A percentile compares a stretch with the other conserved stretches of the same genome.
Evolutionary conservation across 2,888 invertebrate species (phyloP).

Genomic region (Tachina fera): DNA sequence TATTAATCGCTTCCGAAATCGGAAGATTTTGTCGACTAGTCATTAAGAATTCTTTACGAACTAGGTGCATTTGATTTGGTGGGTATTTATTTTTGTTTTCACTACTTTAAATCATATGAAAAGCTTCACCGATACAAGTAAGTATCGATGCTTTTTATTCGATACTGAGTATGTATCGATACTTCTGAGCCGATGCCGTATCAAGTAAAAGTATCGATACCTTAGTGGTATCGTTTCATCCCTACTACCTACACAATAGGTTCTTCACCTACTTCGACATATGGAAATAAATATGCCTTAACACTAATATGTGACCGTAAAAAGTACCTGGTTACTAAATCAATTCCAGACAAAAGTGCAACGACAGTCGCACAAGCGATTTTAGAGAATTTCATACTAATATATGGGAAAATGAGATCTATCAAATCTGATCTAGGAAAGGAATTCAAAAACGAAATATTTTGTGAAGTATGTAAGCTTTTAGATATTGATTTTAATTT

Average conservation of each 20-base stretch:
- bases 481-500: slow-evolving; percentile 41
- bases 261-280: slow-evolving; percentile 59
- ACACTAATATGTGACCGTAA: slow-evolving; percentile 47
- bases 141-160: no score
- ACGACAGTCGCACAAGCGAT: slow-evolving; percentile 68
- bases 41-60: no score
- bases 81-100: no score
- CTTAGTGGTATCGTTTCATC: no score
- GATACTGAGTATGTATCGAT: no score
- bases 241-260: slow-evolving; percentile 73
- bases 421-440: slow-evolving; percentile 68
- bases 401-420: slow-evolving; percentile 56
- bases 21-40: no score
- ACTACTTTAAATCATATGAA: no score
- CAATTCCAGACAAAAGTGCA: slow-evolving; percentile 72
- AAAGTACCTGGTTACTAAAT: slow-evolving; percentile 66
- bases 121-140: no score
- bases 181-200: no score
- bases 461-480: slow-evolving; percentile 51
- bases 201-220: no score
- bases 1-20: no score
- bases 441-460: slow-evolving; percentile 33
- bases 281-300: slow-evolving; percentile 65
- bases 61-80: no score
- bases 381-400: slow-evolving; percentile 73